Base-by-base conservation (phyloP, 2,113 vertebrate species). In the Psephotus haematonotus region DNA sequence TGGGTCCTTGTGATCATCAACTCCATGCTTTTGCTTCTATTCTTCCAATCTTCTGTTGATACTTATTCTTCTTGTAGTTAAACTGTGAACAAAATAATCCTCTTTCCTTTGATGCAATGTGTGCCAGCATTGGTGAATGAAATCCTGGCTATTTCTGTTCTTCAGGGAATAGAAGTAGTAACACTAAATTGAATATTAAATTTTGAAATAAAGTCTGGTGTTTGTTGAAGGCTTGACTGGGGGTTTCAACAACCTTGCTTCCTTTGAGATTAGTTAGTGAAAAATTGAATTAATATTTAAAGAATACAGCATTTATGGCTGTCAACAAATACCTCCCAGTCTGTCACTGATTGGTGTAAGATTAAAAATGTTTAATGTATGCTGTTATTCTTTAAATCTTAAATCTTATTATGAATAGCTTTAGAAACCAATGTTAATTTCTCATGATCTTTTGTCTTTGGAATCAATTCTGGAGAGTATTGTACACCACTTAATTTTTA, bases 111-210 rank as follows among this genome's bases (percentile, higher is more conserved):
- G 11, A 1, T 20, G 16, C 33, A 29, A 4, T 13, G 1, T 52
- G 41, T 43, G 24, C 16, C 70, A 43, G 64, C 6, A 2, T 29
- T n/a, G 60, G 3, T 5, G 65, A 77, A 17, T 6, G 13, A 49
- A 91, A 59, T 29, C 72, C 68, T 59, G 68, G 3, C 17, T 50
- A 1, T 44, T 82, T 23, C 67, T 79, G 18, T 53, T 43, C 62
- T 59, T 82, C 28, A 20, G 71, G 33, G 72, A 69, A 13, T 1
- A 47, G 25, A 11, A 22, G 14, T 3, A 17, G 64, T 33, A 50
- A 17, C 27, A 7, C 7, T 49, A 17, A 88, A 15, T 11, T 13
- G 13, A 2, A 1, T 1, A 9, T 33, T 24, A 2, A 43, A 4
- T 64, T 74, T 46, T n/a, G 14, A 68, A 78, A 28, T 9, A 11